Evolutionary conservation across 2,888 invertebrate species (phyloP), one percentile per base, ranked within the genome.

Genomic region (Punctoribates punctum): DNA sequence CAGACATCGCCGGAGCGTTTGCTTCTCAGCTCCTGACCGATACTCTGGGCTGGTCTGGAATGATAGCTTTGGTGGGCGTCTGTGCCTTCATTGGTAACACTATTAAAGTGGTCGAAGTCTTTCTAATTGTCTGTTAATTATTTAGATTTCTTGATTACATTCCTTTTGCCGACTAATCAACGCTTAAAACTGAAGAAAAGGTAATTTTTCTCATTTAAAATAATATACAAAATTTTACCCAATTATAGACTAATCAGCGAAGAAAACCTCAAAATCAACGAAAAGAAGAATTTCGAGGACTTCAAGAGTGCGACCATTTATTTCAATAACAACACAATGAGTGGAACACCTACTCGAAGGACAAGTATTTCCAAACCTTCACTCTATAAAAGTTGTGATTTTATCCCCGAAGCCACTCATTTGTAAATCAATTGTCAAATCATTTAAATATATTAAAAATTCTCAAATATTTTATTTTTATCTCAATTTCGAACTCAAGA

Each of bases 31-130:
- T 46, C 15, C 42, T 77, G 73, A 77, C 77, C 9, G n/a, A 48
- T 34, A 46, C 27, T 20, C 17, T 77, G 46, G 77, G 77, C 17
- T 77, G 77, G 77, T 25, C 23, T 13, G 77, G 77, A 60, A 77
- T 77, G 77, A 75, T 77, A 17, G 67, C 54, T 38, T 6, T 65
- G 23, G 75, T 75, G 9, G 75, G 74, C 25, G 27, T 29, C 34
- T 72, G 72, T 57, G 25, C 73, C 42, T 20, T 74, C 17, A 74
- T 74, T 6, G 74, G 74, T 74, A 38, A 34, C 20, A 27, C 13
- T 54, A 29, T 29, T 17, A 34, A n/a, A 42, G 38, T 34, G 3
- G 15, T 38, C 23, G 23, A 23, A n/a, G 8, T 46, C 15, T 2
- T 17, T 27, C 20, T 54, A 51, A 73, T 54, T n/a, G 27, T 15